These are phyloP conservation scores for Hestina assimilis DNA, from an alignment of 1,140 invertebrate genomes.

Conservation along the genomic window DNA sequence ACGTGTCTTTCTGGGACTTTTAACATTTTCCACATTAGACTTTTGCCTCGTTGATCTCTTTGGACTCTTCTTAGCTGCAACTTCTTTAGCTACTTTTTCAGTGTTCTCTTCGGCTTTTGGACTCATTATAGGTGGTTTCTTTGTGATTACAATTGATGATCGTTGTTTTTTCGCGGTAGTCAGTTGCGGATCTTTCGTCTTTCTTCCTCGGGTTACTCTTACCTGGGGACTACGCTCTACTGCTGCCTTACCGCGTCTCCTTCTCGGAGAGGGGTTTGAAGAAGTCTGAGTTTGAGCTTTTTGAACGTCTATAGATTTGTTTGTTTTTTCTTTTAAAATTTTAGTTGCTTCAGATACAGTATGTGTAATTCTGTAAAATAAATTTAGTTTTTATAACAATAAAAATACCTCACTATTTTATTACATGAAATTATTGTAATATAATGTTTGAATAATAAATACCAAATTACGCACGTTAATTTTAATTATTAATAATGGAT, in stretches of 20 bases:
- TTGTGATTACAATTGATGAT: slow-evolving; percentile 30
- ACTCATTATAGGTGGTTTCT: slow-evolving; percentile 32
- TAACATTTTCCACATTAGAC: not conserved
- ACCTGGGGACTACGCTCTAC: not conserved
- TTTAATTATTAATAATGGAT: too few relatives aligned
- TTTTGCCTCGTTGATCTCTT: slow-evolving; percentile 18
- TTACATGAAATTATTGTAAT: too few relatives aligned
- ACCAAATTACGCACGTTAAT: too few relatives aligned
- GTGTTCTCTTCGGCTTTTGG: slow-evolving; percentile 17
- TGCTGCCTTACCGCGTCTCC: not conserved
- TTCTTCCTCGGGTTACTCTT: not conserved
- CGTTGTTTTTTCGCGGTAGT: slow-evolving; percentile 24
- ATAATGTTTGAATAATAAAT: too few relatives aligned
- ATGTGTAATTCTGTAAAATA: too few relatives aligned
- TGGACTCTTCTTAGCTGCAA: not conserved
- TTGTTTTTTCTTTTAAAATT: too few relatives aligned
- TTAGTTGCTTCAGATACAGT: too few relatives aligned
- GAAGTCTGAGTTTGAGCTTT: too few relatives aligned
- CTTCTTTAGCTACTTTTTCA: slow-evolving; percentile 4
- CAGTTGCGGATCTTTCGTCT: not conserved
- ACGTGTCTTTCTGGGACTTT: slow-evolving; percentile 22
- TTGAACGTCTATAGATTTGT: too few relatives aligned
- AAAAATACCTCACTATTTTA: too few relatives aligned
- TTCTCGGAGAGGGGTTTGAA: not conserved
- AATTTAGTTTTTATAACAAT: too few relatives aligned